Percentiles rank a stretch among this genome's conserved stretches.
phyloP scores from a whole-genome alignment of 2,113 vertebrate genomes.

The Notiomystis cincta region DNA sequence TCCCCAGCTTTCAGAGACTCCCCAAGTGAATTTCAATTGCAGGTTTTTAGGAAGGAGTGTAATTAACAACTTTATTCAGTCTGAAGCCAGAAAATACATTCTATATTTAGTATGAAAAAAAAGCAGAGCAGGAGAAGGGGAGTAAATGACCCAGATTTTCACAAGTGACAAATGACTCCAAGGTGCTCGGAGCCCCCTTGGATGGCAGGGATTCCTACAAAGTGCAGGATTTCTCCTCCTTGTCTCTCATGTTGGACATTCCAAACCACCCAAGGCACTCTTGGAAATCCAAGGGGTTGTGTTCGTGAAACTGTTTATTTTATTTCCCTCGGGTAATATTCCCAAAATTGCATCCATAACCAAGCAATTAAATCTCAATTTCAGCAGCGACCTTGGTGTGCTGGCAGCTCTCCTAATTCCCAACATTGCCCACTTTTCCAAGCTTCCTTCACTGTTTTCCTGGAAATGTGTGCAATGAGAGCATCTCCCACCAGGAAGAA shows the following conservation, averaged over 20 bases:
- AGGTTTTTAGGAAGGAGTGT: conserved; percentile 26
- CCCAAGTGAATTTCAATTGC: conserved; percentile 6
- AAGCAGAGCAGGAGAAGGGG: conserved; percentile 2
- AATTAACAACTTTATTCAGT: conserved; percentile 47
- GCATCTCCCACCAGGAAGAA: not conserved
- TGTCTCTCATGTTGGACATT: not conserved
- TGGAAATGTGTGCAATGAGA: not conserved
- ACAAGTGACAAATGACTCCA: conserved; percentile 15
- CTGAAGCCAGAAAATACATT: conserved; percentile 14
- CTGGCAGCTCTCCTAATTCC: not conserved
- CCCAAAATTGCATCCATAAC: not conserved
- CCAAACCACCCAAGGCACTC: not conserved
- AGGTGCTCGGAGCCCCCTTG: not conserved
- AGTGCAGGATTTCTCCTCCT: not conserved
- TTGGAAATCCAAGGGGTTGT: not conserved
- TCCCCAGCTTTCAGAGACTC: not conserved
- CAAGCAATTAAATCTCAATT: not conserved
- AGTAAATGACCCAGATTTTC: conserved; percentile 32
- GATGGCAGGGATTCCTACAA: not conserved
- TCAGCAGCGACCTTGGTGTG: not conserved
- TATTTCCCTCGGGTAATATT: not conserved
- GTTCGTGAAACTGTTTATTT: not conserved
- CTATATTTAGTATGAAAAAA: conserved; percentile 26
- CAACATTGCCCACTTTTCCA: not conserved
- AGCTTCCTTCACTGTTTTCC: not conserved